Base-by-base conservation (phyloP, 2,797 vertebrate species). In the Percopsis omiscomaycus region DNA sequence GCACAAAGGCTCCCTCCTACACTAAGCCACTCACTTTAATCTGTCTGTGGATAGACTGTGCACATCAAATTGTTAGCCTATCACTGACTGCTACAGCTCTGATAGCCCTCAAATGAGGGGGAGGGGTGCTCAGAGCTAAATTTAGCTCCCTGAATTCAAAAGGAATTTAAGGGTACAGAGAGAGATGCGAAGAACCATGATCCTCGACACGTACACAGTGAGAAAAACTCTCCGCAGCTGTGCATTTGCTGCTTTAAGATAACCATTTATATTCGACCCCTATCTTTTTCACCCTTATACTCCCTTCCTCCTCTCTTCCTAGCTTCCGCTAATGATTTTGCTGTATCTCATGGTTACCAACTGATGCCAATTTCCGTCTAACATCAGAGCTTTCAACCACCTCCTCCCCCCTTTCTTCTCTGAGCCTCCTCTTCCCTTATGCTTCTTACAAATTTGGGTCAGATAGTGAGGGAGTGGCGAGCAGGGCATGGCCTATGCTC, bases 111-210 rank as follows among this genome's bases (percentile, higher is more conserved):
- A 60, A 54, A 75, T 77, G 61, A 54, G 73, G 81, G 75, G 79
- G 80, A 63, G 71, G 79, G 75, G 77, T 65, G 72, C 66, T 60
- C 73, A 15, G 1, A 64, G 82, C 88, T 92, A 92, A 90, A 92
- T 92, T 88, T 91, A 92, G 90, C 75, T 28, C 55, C 66, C 84
- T 84, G 88, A 89, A 92, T 91, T 89, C 80, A 88, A 89, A 90
- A 91, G 86, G 87, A 91, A 89, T 89, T 86, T 80, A 86, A 89
- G 85, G 87, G 90, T 88, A 88, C 78, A 77, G 86, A 80, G 32
- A 37, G 32, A 37, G 84, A 87, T 89, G 88, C 78, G 80, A 86
- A 69, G 86, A 87, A 80, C 77, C 75, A 68, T 77, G 55, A 61
- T 74, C 78, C 62, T 32, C 82, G 14, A 61, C 42, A 61, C 51